Base-by-base conservation (phyloP, 2,888 invertebrate genomes). In the Fragum fragum region DNA sequence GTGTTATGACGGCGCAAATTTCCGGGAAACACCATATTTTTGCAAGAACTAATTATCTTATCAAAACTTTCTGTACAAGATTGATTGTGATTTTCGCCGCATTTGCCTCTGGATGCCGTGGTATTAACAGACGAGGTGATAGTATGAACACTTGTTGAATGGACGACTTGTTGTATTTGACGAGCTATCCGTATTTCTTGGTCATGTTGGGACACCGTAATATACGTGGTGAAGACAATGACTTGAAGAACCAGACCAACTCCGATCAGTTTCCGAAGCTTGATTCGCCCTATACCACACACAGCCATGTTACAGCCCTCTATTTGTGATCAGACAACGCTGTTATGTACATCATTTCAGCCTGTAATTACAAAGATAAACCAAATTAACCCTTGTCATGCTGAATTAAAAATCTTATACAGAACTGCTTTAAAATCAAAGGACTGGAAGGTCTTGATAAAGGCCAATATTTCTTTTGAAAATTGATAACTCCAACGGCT, bases 1-100 rank as follows among this genome's bases (percentile, higher is more conserved):
- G 32, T 66, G 9, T 59, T 23, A 21, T n/a, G 26, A 11, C 14
- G 47, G 26, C 39, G 36, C 21, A 74, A 26, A 42, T 74, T 52
- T 14, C 18, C 26, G 5, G 74, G 74, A 66, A 74, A 74, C 28
- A 61, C 14, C 11, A 63, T 5, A 29, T 42, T 47, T 9, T 11
- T 42, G 47, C 73, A 73, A 21, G 66, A n/a, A 42, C 66, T 66
- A 1, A n/a, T 42, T 6, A 66, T 26, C 21, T 39, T 42, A n/a
- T 32, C 29, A 28, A 32, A 61, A 61, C 18, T 32, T 9, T 32
- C 61, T 16, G 18, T 9, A 16, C 47, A 47, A 18, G 14, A 9
- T n/a, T 47, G 5, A 3, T 47, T 14, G 16, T 18, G 14, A 47
- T n/a, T 47, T 3, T 47, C 47, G 2, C n/a, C 47, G 14, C 47